phyloP scores from a whole-genome alignment of 37 sponge, comb jelly and placozoan species.

The Eunapius fragilis region DNA sequence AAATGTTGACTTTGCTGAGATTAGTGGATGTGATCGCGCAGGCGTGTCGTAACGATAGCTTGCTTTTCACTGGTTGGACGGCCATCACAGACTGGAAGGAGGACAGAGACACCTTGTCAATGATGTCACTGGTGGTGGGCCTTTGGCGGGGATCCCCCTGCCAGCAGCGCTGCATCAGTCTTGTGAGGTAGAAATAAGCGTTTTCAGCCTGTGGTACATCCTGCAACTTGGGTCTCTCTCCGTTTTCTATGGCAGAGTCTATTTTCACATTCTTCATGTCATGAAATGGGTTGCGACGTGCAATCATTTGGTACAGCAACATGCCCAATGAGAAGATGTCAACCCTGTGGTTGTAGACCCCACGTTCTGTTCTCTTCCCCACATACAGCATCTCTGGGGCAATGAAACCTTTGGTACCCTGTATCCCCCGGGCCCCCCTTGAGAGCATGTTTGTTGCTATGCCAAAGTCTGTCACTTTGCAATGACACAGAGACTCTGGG shows the following conservation, averaged over 20 bases:
- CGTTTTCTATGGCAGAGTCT: constrained; percentile 48
- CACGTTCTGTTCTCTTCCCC: constrained; percentile 63
- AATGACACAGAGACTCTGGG: constrained; percentile 70
- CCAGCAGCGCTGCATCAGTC: constrained; percentile 85
- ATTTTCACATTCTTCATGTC: constrained; percentile 53
- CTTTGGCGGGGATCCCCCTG: constrained; percentile 72
- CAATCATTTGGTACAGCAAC: constrained; percentile 87
- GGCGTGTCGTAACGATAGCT: constrained; percentile 43
- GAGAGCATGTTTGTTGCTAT: constrained; percentile 72
- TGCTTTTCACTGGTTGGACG: constrained; percentile 56
- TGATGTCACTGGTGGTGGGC: constrained; percentile 41
- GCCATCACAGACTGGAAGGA: constrained; percentile 66
- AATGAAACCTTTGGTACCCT: constrained; percentile 90
- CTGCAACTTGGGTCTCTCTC: constrained; percentile 68
- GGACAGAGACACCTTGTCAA: constrained; percentile 17
- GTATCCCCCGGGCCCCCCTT: constrained; percentile 64
- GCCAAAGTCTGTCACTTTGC: constrained; percentile 89
- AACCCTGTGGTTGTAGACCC: constrained; percentile 76
- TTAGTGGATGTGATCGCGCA: constrained; percentile 50
- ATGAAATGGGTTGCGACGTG: constrained; percentile 74
- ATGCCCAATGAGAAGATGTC: constrained; percentile 91
- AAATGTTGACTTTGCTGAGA: constrained; percentile 12
- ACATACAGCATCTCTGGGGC: constrained; percentile 89
- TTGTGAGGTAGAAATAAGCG: constrained; percentile 68
- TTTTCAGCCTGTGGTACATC: constrained; percentile 57